Evolutionary conservation across 2,797 vertebrate species (phyloP).

Genomic region (Liparis tanakae): DNA sequence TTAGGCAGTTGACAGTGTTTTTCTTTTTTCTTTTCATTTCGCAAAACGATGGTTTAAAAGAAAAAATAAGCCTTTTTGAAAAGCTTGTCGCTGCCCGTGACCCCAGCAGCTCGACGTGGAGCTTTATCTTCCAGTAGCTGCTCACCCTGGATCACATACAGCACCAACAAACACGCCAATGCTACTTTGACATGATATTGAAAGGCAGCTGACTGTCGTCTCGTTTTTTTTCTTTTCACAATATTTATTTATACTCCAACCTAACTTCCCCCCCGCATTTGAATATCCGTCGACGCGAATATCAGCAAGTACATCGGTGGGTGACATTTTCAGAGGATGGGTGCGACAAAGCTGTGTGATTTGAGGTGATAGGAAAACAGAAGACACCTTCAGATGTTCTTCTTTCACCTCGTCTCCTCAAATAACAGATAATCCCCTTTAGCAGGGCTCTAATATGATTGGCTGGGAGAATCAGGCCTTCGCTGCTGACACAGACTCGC

Average conservation of each 20-base stretch:
- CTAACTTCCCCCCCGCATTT: background rate
- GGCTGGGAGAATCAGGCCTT: conserved; percentile 40
- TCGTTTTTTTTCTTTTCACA: background rate
- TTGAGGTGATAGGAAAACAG: conserved; percentile 32
- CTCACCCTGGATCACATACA: background rate
- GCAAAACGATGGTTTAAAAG: background rate
- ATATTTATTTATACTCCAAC: background rate
- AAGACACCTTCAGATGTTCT: conserved; percentile 48
- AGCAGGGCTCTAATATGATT: conserved; percentile 53
- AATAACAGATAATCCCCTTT: conserved; percentile 55
- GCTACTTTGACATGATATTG: background rate
- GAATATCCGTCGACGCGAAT: background rate
- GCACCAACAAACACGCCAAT: conserved; percentile 1
- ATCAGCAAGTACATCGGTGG: background rate
- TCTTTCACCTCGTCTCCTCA: conserved; percentile 27
- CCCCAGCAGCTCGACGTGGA: background rate
- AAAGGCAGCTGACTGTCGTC: background rate
- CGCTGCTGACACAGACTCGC: conserved; percentile 17
- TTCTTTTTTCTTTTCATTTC: background rate
- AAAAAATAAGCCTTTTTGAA: background rate
- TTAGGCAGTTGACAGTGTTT: conserved; percentile 4
- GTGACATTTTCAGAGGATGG: background rate
- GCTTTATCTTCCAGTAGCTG: conserved; percentile 1
- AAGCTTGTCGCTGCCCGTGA: background rate
- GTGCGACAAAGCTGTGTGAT: conserved; percentile 9